Conservation (phyloP, 2,113 vertebrate species). For the Ginglymostoma cirratum region DNA sequence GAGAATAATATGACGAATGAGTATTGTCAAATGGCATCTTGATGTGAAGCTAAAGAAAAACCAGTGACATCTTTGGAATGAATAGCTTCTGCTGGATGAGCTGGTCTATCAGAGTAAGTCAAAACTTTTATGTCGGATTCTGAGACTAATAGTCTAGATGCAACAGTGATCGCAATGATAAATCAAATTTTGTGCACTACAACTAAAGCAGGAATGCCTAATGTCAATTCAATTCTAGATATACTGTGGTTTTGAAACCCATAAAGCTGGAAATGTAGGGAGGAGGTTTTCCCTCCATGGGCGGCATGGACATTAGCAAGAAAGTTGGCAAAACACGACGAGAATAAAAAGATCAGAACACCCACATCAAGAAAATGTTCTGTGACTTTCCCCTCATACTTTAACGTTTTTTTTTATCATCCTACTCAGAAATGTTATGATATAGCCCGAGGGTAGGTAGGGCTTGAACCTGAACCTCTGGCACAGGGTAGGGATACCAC, state of each 20-base stretch:
- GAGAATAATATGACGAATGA: conserved; percentile 13
- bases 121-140: background rate
- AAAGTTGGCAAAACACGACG: too few species aligned
- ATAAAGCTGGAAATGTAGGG: background rate
- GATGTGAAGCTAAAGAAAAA: background rate
- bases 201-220: too few species aligned
- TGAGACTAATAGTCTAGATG: background rate
- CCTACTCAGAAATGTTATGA: too few species aligned
- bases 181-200: background rate
- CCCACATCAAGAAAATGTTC: too few species aligned
- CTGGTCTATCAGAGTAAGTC: background rate
- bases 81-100: background rate
- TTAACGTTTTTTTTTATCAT: too few species aligned
- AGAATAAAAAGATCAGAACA: too few species aligned
- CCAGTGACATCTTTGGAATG: background rate
- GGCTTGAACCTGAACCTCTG: too few species aligned
- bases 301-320: too few species aligned
- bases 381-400: too few species aligned
- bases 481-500: too few species aligned
- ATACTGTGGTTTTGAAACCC: background rate
- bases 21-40: background rate
- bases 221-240: background rate
- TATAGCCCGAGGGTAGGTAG: too few species aligned
- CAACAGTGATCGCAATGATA: background rate
- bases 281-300: too few species aligned